Percentiles rank a stretch among this genome's conserved stretches.
Conservation (phyloP, 2,797 vertebrate genomes). For the Limosa lapponica region DNA sequence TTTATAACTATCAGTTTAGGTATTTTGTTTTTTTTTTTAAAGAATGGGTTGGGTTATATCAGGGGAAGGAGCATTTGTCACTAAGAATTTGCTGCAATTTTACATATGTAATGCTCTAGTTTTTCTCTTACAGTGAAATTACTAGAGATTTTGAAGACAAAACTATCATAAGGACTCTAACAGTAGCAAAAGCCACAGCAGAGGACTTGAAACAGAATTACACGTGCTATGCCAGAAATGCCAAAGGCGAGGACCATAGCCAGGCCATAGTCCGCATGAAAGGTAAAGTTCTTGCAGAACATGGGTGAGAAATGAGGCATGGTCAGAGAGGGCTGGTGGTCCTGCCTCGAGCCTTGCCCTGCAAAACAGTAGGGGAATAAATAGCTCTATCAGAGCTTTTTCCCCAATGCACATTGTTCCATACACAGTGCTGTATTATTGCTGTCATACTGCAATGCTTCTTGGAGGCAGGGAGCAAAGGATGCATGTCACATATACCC, state of each 20-base stretch:
- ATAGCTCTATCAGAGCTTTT: not conserved
- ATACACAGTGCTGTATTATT: not conserved
- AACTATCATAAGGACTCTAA: slow-evolving; percentile 71
- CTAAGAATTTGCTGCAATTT: not conserved
- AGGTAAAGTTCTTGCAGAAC: slow-evolving; percentile 75
- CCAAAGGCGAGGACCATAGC: slow-evolving; percentile 65
- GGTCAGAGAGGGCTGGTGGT: not conserved
- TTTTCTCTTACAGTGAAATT: slow-evolving; percentile 61
- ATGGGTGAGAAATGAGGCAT: not conserved
- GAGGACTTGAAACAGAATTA: slow-evolving; percentile 85
- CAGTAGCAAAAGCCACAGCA: slow-evolving; percentile 79
- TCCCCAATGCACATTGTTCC: not conserved
- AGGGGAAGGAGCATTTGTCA: not conserved
- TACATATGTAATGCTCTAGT: not conserved
- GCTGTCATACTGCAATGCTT: not conserved
- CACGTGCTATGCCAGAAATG: slow-evolving; percentile 86
- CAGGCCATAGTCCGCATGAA: slow-evolving; percentile 80
- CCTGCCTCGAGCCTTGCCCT: not conserved
- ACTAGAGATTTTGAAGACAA: slow-evolving; percentile 59
- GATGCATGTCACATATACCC: accelerated
- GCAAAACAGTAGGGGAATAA: not conserved
- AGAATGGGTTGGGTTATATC: not conserved
- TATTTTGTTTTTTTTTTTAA: not conserved
- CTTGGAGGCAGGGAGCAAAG: not conserved
- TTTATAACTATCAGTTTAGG: not conserved